phyloP scores from a whole-genome alignment of 2,888 invertebrate species.

The Caenorhabditis sp. region DNA sequence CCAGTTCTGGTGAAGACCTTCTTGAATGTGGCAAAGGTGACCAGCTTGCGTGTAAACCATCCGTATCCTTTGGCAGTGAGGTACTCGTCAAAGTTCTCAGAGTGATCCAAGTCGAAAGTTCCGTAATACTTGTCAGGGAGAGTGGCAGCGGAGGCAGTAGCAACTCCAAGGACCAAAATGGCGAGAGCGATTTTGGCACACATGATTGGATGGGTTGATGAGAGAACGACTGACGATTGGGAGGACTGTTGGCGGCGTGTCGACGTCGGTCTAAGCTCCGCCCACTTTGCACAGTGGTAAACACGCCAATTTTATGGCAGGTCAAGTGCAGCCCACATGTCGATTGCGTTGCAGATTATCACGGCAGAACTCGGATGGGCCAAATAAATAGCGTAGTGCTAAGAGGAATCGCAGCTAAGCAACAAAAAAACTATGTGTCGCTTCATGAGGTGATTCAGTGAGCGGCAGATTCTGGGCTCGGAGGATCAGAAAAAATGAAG shows the following conservation, averaged over 20 bases:
- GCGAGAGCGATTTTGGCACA: conserved; percentile 55
- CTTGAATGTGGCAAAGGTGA: conserved; percentile 77
- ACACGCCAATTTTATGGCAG: conserved; percentile 33
- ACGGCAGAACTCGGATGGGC: conserved; percentile 29
- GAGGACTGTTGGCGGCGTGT: conserved; percentile 49
- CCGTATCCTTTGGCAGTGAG: conserved; percentile 77
- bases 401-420: background rate
- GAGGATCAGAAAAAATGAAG: conserved; percentile 3
- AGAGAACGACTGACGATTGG: conserved; percentile 52
- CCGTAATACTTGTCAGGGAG: conserved; percentile 78
- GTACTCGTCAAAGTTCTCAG: conserved; percentile 80
- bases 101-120: conserved; percentile 75
- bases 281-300: conserved; percentile 59
- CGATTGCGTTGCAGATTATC: conserved; percentile 46
- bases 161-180: conserved; percentile 61
- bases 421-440: background rate
- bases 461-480: background rate
- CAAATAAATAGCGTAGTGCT: conserved; percentile 21
- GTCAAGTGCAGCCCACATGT: conserved; percentile 58
- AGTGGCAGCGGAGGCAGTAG: conserved; percentile 45
- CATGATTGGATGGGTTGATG: conserved; percentile 56
- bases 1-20: conserved; percentile 73
- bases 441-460: conserved; percentile 16
- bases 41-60: conserved; percentile 78
- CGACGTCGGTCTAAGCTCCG: conserved; percentile 46